Conservation (phyloP, 2,888 invertebrate genomes). For the Pristionchus exspectatus region DNA sequence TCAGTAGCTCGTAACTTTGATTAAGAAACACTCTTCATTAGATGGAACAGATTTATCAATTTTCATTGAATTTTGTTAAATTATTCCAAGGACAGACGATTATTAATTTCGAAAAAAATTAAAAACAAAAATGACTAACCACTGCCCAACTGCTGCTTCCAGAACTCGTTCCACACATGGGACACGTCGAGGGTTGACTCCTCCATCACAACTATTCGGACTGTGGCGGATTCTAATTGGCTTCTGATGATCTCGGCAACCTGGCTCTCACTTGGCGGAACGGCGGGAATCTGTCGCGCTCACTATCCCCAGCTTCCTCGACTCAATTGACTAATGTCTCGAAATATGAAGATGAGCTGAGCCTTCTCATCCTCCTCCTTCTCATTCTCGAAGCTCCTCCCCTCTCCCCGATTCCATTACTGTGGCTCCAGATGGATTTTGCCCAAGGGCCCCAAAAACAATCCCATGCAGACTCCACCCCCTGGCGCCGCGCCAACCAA, state of each 20-base stretch:
- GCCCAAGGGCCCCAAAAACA: neutral
- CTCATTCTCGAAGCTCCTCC: conserved; percentile 14
- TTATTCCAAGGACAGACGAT: too few species aligned
- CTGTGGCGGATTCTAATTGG: neutral
- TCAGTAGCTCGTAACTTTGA: too few species aligned
- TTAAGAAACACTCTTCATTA: too few species aligned
- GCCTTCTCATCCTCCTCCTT: conserved; percentile 1
- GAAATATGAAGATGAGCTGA: neutral
- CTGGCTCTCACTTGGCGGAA: neutral
- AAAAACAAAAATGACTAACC: neutral
- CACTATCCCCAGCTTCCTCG: neutral
- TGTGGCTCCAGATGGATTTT: conserved; percentile 17
- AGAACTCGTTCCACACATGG: conserved; percentile 66
- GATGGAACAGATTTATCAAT: too few species aligned
- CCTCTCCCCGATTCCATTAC: conserved; percentile 38
- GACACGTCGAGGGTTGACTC: conserved; percentile 16
- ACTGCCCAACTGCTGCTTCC: conserved; percentile 62
- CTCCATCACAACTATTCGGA: neutral
- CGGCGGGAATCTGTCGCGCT: neutral
- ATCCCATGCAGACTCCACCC: neutral
- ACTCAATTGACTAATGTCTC: neutral
- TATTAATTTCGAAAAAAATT: neutral
- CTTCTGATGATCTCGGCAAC: neutral
- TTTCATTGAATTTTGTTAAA: too few species aligned
- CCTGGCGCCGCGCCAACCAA: neutral